These are phyloP conservation scores for Ecdyonurus torrentis DNA, from an alignment of 2,888 invertebrate genomes.

Conservation along the genomic window DNA sequence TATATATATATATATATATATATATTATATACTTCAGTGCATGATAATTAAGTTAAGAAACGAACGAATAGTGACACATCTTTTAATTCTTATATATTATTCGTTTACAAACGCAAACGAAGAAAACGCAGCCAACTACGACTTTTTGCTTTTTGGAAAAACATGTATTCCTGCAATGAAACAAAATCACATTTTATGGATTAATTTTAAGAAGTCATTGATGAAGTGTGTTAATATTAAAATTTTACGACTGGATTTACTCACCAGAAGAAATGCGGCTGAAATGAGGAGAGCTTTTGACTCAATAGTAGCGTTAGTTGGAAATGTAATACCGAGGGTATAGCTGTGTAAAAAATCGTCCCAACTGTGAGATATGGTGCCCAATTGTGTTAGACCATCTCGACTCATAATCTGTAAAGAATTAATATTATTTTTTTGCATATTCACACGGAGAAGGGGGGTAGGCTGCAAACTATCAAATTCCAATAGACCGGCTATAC, in stretches of 20 bases:
- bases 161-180: not conserved
- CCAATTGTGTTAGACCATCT: slow-evolving; percentile 43
- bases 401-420: slow-evolving; percentile 33
- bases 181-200: too few relatives aligned
- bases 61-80: too few relatives aligned
- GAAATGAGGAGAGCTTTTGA: slow-evolving; percentile 67
- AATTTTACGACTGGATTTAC: too few relatives aligned
- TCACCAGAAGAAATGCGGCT: slow-evolving; percentile 68
- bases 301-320: slow-evolving; percentile 47
- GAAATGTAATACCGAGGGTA: slow-evolving; percentile 57
- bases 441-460: too few relatives aligned
- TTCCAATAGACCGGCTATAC: too few relatives aligned
- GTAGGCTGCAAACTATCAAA: too few relatives aligned
- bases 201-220: too few relatives aligned
- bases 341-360: slow-evolving; percentile 48
- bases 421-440: slow-evolving; percentile 10
- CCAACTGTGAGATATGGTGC: slow-evolving; percentile 56
- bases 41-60: too few relatives aligned
- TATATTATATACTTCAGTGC: too few relatives aligned
- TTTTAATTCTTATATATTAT: too few relatives aligned
- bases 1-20: too few relatives aligned
- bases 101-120: not conserved
- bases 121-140: not conserved
- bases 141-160: not conserved
- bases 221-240: not conserved